Evolutionary conservation across 2,113 vertebrate species (phyloP), one percentile per base, ranked within the genome.

Genomic region (Oryzias celebensis): DNA sequence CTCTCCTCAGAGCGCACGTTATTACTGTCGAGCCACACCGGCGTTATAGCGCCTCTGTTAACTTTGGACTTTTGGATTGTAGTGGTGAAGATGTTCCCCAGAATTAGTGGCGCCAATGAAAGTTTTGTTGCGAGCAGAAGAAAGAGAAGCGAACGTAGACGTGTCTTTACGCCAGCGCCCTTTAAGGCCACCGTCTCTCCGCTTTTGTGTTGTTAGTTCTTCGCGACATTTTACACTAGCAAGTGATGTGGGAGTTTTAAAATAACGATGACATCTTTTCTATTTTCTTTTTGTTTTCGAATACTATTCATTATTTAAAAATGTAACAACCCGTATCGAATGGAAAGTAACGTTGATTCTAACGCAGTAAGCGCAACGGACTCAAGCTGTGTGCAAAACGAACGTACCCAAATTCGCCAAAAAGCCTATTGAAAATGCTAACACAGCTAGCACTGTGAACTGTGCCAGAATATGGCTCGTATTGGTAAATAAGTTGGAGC

Each of bases 381-480:
- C 49, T 16, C n/a, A 62, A 8, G 7, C 58, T 55, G 20, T 8
- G 24, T 45, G 15, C 23, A 77, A 86, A 88, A 83, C 88, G 69
- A 87, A 31, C 85, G 20, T 75, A 87, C 84, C 85, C 78, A 45
- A 63, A 72, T 43, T 75, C 52, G 42, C 51, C 71, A 81, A 77
- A 79, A 22, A 65, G 58, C 73, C 36, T 71, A 49, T 0, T n/a
- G 50, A 73, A 67, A 70, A 78, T 47, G 87, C 87, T 90, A 90
- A 60, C 56, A 8, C 14, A 68, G 85, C 81, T 85, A 89, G 72
- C 81, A 57, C 54, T 58, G 44, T 74, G 74, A 68, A 82, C 78
- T 31, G 49, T 41, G 10, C 52, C 43, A 10, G 71, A 75, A 22
- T 71, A 62, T 26, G 31, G 4, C 7, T 52, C 10, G 1, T 78